Evolutionary conservation across 2,113 vertebrate genomes (phyloP), one percentile per base, ranked within the genome.

Genomic region (Nannospalax galili): DNA sequence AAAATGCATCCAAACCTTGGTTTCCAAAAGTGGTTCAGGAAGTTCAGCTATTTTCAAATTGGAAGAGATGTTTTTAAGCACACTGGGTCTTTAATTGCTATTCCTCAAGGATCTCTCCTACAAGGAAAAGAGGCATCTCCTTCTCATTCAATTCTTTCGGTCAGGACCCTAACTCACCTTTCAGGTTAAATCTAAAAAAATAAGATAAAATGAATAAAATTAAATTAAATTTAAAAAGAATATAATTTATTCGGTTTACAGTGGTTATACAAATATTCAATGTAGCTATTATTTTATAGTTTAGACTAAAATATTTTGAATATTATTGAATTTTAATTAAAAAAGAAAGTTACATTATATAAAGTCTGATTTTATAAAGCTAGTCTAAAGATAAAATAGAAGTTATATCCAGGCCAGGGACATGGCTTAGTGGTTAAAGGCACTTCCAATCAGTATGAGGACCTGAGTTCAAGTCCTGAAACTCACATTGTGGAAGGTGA

Each of bases 1-100:
- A 93, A 89, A 97, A 95, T 32, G 60, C 77, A 82, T 91, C 89
- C 94, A 95, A 95, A 60, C 37, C 32, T 95, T 81, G 87, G 65
- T 94, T 97, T 96, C 84, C 89, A 93, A 91, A 92, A 97, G 86
- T 35, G 37, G 60, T 62, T 95, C 52, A 96, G 84, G 56, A 95
- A 96, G 74, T 89, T n/a, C 52, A 72, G 72, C 75, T 95, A 80
- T 91, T 94, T 97, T 95, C 80, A 95, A 67, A 89, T 87, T 93
- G 91, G 67, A 97, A 94, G 86, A 96, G 93, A 94, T 82, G 87
- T 22, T 87, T 91, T 80, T 64, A 95, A 95, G 94, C 40, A 73
- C 78, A 84, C 72, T 84, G 79, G 84, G 30, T 92, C 78, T 95
- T 84, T 85, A 48, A 85, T 28, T 77, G 48, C 65, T 52, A 67